Percentiles rank a stretch among this genome's conserved stretches.
phyloP scores from a whole-genome alignment of 2,888 invertebrate species.

The Pilophorus perplexus region DNA sequence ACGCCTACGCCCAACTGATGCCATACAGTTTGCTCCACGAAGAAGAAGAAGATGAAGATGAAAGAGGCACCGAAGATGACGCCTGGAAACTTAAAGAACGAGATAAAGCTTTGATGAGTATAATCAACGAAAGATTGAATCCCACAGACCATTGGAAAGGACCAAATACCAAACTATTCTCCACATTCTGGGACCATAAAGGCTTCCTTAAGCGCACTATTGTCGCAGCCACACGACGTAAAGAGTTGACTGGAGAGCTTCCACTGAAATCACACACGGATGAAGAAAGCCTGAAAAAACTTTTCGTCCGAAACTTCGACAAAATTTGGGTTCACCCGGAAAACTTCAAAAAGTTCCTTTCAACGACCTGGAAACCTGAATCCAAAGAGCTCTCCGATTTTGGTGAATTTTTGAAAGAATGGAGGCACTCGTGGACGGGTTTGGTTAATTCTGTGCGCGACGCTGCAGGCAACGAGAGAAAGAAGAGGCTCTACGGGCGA shows the following conservation, averaged over 20 bases:
- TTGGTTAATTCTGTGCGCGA: neutral
- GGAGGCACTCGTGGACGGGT: neutral
- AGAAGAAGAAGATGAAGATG: constrained; percentile 7
- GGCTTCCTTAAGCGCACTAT: too few species aligned
- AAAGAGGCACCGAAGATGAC: neutral
- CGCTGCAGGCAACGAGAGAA: neutral
- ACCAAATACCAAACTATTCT: too few species aligned
- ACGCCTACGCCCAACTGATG: neutral
- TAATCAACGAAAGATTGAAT: too few species aligned
- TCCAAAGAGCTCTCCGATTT: neutral
- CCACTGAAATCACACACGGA: too few species aligned
- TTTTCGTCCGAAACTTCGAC: constrained; percentile 15
- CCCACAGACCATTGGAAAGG: too few species aligned
- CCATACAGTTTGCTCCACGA: too few species aligned
- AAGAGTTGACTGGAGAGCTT: too few species aligned
- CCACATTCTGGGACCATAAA: too few species aligned
- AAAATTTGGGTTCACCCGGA: constrained; percentile 25
- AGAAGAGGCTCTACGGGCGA: neutral
- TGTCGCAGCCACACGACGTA: too few species aligned
- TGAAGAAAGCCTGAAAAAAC: neutral
- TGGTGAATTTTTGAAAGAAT: constrained; percentile 1
- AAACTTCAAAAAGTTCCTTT: constrained; percentile 7
- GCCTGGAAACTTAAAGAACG: neutral
- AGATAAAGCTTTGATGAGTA: too few species aligned
- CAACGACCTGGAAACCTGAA: neutral